Base-by-base conservation (phyloP, 2,888 invertebrate species). In the Rhamphomyia laevipes region DNA sequence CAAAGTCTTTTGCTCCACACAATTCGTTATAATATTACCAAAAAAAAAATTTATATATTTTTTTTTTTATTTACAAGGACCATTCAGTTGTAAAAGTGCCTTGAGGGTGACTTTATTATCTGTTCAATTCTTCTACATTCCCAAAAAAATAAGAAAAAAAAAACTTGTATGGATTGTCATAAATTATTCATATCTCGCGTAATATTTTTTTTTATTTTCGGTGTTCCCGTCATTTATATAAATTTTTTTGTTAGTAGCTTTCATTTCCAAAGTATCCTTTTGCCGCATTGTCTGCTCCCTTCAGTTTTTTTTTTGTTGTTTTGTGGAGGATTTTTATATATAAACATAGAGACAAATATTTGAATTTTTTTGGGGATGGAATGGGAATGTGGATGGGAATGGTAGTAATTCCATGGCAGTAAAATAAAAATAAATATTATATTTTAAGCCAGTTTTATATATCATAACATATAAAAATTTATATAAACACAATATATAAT, bases 181-280 rank as follows among this genome's bases (percentile, higher is more conserved):
- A 40, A 40, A 40, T 40, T 40, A 40, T 40, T 40, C 40, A 40
- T 40, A 40, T 40, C 40, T 40, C 40, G 40, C 40, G 40, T 40
- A 17, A 17, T 17, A 18, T 17, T 17, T 37, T 37, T n/a, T 17
- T 38, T 38, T 38, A 11, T 40, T 40, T 40, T 40, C 4, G 6
- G 11, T 40, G 17, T 40, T 18, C 18, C 18, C 18, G 3, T 40
- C 18, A 15, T 40, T 40, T 18, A 18, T 13, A 18, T 40, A 18
- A 18, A 4, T 30, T 35, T 35, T 35, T 35, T 15, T 35, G 13
- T 35, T 35, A 13, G 33, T 35, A 9, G n/a, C n/a, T 9, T 35
- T n/a, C 33, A 4, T n/a, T n/a, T n/a, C 33, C n/a, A 35, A 15
- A 40, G 18, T 40, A 18, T 18, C 18, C 40, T 10, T 40, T 40